These are phyloP conservation scores for Halcyon smyrnensis DNA, from an alignment of 2,797 vertebrate species.

Conservation along the genomic window DNA sequence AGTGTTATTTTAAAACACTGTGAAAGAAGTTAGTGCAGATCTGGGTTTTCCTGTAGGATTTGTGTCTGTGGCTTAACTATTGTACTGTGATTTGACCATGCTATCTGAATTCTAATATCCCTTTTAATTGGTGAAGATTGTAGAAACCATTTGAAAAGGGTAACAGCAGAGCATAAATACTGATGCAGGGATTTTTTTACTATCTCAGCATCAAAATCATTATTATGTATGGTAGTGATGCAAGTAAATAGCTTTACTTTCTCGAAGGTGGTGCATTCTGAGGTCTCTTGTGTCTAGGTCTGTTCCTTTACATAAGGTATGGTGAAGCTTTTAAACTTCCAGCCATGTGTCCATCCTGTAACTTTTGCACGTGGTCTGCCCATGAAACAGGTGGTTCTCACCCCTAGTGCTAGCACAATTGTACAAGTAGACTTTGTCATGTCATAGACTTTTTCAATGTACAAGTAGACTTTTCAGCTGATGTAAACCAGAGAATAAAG, in stretches of 20 bases:
- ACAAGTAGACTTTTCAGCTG: background rate
- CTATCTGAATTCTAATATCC: background rate
- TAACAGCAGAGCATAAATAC: background rate
- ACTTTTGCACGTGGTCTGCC: background rate
- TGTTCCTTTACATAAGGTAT: background rate
- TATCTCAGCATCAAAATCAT: background rate
- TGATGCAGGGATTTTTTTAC: accelerated
- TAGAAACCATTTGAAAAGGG: background rate
- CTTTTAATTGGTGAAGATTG: background rate
- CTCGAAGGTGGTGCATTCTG: background rate
- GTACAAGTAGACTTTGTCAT: background rate
- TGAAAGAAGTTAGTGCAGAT: background rate
- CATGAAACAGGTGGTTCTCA: background rate
- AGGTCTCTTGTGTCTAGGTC: background rate
- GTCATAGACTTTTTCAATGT: too few species aligned
- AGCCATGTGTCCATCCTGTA: background rate
- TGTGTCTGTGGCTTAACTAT: background rate
- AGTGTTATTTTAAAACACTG: background rate
- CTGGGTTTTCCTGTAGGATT: background rate
- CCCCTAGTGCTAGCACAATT: background rate
- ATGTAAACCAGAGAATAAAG: background rate
- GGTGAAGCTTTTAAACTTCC: background rate
- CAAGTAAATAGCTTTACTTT: background rate
- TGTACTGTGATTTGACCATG: background rate
- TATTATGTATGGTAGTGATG: background rate